Base-by-base conservation (phyloP, 2,113 vertebrate species). In the Saccopteryx leptura region DNA sequence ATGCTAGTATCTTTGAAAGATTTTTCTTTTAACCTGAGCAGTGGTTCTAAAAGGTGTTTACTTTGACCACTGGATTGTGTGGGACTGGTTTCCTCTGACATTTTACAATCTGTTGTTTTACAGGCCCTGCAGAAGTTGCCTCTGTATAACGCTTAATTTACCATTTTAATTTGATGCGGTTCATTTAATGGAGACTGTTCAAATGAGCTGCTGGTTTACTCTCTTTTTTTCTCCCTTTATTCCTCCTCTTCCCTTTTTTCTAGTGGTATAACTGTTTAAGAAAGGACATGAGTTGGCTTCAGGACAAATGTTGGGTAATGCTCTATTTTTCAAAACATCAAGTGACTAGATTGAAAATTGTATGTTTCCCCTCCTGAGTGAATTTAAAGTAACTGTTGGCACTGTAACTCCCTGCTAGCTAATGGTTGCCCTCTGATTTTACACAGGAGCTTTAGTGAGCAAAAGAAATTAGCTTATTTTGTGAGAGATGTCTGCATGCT, bases 401-500 rank as follows among this genome's bases (percentile, higher is more conserved):
- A 23, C 60, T 65, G 69, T 39, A 61, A 24, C 46, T 84, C 28
- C n/a, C 79, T 80, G 78, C 74, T n/a, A 69, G 96, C 82, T 89
- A 18, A 63, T 46, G 68, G 74, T 68, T 82, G 54, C 72, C 39
- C 89, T 92, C 50, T 58, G 74, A 76, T 80, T 95, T 86, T 60
- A 81, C 60, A 90, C 46, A 56, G 68, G 65, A 46, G n/a, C 74
- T 91, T 81, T 69, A 95, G 75, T 63, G 86, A 92, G 86, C 61
- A 72, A 68, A 94, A 68, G 90, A 92, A 96, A 95, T 84, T 46
- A 84, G 91, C 87, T 95, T 90, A 90, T 97, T 94, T 82, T 90
- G 66, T 71, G 89, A 97, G 79, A 33, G 52, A 56, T 76, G 83
- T 69, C 88, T 91, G 86, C 90, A 66, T 88, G 79, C 83, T 95